These are phyloP conservation scores for Cuculus canorus DNA, from an alignment of 2,797 vertebrate species.

Conservation along the genomic window DNA sequence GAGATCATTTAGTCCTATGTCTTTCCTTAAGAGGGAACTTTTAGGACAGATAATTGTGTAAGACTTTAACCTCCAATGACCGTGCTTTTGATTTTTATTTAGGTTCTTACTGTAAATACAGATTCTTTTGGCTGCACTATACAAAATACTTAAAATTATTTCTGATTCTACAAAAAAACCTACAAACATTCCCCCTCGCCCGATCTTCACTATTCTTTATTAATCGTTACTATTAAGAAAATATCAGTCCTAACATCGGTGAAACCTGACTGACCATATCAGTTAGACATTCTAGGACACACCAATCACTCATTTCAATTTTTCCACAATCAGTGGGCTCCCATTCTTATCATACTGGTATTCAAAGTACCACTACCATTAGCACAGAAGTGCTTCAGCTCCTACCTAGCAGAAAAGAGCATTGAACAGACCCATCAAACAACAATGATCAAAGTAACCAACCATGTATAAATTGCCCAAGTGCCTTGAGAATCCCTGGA, in stretches of 20 bases:
- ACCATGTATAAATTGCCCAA: not conserved
- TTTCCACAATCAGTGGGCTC: not conserved
- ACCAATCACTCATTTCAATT: not conserved
- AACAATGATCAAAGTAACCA: not conserved
- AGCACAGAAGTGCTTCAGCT: not conserved
- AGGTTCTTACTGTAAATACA: not conserved
- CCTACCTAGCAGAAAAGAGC: not conserved
- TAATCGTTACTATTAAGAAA: not conserved
- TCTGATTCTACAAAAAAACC: not conserved
- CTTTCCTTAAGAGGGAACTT: not conserved
- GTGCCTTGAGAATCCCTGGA: not conserved
- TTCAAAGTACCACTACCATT: not conserved
- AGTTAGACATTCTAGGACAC: not conserved
- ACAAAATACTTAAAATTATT: not conserved
- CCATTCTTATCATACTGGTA: not conserved
- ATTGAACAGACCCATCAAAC: not conserved
- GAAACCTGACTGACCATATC: accelerated
- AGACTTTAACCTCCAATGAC: not conserved
- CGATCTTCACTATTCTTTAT: not conserved
- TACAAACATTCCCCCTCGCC: not conserved
- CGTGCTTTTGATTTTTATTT: not conserved
- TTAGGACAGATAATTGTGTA: not conserved
- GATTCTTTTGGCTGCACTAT: not conserved
- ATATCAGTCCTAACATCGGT: not conserved
- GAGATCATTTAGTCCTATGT: not conserved